Conservation (phyloP, 2,797 vertebrate genomes). For the Mionectes olivaceus region DNA sequence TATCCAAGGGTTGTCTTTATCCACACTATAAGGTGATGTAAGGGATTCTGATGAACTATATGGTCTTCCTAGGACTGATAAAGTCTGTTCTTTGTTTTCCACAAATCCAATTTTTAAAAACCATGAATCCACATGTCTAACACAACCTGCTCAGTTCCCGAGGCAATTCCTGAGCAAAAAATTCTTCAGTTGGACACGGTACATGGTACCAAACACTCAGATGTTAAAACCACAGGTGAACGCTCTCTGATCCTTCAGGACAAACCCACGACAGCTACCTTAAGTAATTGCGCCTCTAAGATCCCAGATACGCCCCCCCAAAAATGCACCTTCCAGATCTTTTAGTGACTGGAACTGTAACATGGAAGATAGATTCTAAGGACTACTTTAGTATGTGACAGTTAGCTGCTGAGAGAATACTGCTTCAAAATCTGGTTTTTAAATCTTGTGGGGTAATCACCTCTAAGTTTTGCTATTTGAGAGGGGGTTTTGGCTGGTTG, state of each 20-base stretch:
- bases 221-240: neutral
- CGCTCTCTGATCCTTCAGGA: neutral
- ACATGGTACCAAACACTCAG: neutral
- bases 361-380: neutral
- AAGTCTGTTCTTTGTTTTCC: neutral
- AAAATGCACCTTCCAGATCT: neutral
- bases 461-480: accelerated
- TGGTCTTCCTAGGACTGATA: neutral
- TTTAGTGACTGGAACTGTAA: neutral
- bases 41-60: neutral
- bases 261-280: too few relatives aligned
- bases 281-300: neutral
- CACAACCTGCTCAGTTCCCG: neutral
- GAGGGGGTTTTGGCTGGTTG: accelerated
- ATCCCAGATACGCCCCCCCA: neutral
- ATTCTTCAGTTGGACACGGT: neutral
- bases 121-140: neutral
- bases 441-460: accelerated
- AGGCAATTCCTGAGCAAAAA: neutral
- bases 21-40: too few relatives aligned
- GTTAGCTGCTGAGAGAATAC: neutral
- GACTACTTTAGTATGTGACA: neutral
- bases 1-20: neutral
- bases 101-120: neutral
- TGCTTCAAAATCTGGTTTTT: neutral